Evolutionary conservation across 2,113 vertebrate species (phyloP), one percentile per base, ranked within the genome.

Genomic region (Egretta garzetta): DNA sequence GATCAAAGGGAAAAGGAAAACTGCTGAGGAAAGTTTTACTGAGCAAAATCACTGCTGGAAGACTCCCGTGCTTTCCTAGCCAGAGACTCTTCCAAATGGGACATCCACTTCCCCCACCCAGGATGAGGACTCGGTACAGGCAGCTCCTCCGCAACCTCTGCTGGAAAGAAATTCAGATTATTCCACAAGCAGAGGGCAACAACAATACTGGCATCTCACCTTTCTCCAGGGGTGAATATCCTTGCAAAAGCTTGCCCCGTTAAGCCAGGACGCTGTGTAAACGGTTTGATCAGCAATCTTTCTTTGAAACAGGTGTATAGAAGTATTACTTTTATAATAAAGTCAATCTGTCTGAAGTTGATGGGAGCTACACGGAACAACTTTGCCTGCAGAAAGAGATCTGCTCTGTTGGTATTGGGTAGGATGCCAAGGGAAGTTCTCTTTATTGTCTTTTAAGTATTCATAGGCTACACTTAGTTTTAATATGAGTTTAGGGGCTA

Each of bases 1-100:
- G 72, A 91, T 43, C 52, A 89, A 95, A 93, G n/a, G 41, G 60
- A 86, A 76, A 76, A 81, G 23, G 19, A 77, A 91, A 95, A 81
- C 6, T 13, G 37, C 50, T 9, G 32, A 91, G 85, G 35, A 68
- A 83, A 94, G 79, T 45, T 50, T 17, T 64, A 79, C 24, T 75
- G 56, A 77, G 56, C 64, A 93, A 92, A 88, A 91, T 70, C 77
- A 64, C 14, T 85, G 50, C 45, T 81, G 55, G 76, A 90, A 90
- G 33, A n/a, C 35, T 75, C 12, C 16, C 4, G 2, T 27, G 20
- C 19, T 24, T 82, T 88, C 81, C 49, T 53, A 91, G 80, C 13
- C 49, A 39, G 33, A 74, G 66, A 75, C n/a, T 82, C 35, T 91
- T 93, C 52, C 45, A 80, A 32, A 43, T 16, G 47, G 27, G 93